Conservation (phyloP, 2,113 vertebrate genomes). For the Pyrgilauda ruficollis region DNA sequence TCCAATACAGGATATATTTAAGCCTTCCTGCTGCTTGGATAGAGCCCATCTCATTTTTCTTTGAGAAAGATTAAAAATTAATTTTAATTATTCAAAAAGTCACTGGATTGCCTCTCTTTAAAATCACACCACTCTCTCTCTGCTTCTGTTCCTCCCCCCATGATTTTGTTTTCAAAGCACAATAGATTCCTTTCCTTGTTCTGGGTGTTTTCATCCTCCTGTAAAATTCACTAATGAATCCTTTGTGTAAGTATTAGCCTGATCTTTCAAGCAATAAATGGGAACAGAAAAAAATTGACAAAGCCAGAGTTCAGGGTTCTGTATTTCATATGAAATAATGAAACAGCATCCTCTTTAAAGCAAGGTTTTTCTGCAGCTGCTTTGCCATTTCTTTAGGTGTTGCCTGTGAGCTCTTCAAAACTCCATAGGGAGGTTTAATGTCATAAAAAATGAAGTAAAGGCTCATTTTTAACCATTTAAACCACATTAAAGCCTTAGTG, state of each 20-base stretch:
- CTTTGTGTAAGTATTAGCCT: background rate
- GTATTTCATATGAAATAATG: background rate
- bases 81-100: background rate
- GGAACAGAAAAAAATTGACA: background rate
- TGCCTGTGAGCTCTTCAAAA: background rate
- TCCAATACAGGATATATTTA: background rate
- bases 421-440: background rate
- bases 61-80: background rate
- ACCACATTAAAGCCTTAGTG: background rate
- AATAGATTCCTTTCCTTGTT: background rate
- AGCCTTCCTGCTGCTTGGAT: background rate
- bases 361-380: background rate
- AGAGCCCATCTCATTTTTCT: background rate
- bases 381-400: background rate
- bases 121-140: background rate
- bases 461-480: background rate
- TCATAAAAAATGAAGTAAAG: background rate
- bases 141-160: background rate
- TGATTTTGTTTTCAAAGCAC: background rate
- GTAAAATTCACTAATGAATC: background rate
- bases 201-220: background rate
- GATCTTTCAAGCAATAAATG: background rate
- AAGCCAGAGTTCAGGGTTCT: background rate
- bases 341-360: background rate
- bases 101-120: background rate